Evolutionary conservation across 2,888 invertebrate genomes (phyloP).

Genomic region (Anticlea derivata): DNA sequence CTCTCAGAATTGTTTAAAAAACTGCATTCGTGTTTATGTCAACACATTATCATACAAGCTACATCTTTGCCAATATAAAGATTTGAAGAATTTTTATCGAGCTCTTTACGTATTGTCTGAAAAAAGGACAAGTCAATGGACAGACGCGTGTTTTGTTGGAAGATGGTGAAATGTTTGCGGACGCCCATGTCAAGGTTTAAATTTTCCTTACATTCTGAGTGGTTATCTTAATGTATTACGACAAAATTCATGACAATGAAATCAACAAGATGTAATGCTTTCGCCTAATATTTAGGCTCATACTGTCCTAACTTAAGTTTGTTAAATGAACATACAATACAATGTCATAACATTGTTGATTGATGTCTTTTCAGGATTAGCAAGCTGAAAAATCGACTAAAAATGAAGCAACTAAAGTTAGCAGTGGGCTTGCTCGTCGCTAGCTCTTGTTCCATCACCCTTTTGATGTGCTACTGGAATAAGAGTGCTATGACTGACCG

Average conservation of each 20-base stretch:
- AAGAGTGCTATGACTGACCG: constrained; percentile 29
- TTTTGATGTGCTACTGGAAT: constrained; percentile 52
- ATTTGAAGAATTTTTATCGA: not conserved
- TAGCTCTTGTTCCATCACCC: constrained; percentile 45
- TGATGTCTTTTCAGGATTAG: constrained; percentile 51
- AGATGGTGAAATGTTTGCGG: constrained; percentile 44
- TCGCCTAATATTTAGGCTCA: constrained; percentile 1
- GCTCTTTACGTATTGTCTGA: not conserved
- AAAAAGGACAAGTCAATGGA: constrained; percentile 3
- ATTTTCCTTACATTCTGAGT: not conserved
- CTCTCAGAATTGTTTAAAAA: constrained; percentile 9
- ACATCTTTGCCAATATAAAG: not conserved
- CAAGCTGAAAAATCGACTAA: constrained; percentile 48
- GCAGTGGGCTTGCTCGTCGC: constrained; percentile 39
- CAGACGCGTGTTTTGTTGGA: constrained; percentile 32
- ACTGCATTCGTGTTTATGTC: constrained; percentile 1
- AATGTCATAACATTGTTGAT: too few species aligned
- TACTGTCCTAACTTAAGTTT: too few species aligned
- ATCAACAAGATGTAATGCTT: not conserved
- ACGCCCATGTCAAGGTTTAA: constrained; percentile 47
- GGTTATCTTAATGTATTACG: not conserved
- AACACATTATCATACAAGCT: not conserved
- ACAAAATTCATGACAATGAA: not conserved
- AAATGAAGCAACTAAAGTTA: constrained; percentile 53
- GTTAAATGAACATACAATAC: too few species aligned